Conservation (phyloP, 2,888 invertebrate genomes). For the Noctua janthina region DNA sequence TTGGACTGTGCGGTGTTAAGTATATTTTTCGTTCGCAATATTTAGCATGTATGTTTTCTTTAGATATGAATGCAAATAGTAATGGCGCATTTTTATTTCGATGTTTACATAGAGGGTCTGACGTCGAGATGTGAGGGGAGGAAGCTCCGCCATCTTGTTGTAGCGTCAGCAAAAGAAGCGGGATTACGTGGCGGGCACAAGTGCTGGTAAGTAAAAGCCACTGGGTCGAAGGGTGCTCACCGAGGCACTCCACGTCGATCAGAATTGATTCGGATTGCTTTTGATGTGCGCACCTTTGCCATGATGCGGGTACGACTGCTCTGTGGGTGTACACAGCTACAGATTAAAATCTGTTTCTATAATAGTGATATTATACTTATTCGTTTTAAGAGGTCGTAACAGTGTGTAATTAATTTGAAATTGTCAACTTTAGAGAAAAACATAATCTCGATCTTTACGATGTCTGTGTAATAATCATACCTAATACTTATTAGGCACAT, state of each 20-base stretch:
- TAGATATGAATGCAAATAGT: constrained; percentile 91
- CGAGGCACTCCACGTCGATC: constrained; percentile 55
- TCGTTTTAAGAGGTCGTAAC: background rate
- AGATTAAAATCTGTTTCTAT: background rate
- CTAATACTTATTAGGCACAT: background rate
- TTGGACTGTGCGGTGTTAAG: constrained; percentile 52
- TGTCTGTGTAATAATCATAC: background rate
- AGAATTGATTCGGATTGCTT: constrained; percentile 53
- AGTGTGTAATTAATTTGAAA: background rate
- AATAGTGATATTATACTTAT: background rate
- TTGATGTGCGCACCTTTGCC: constrained; percentile 46
- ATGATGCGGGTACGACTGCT: constrained; percentile 29
- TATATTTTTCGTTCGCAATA: constrained; percentile 81
- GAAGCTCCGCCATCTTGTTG: constrained; percentile 87
- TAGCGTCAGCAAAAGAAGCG: constrained; percentile 83
- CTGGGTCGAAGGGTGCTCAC: constrained; percentile 63
- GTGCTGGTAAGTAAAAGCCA: constrained; percentile 76
- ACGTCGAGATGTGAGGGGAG: constrained; percentile 67
- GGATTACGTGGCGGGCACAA: constrained; percentile 66
- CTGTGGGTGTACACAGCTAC: background rate
- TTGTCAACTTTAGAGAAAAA: background rate
- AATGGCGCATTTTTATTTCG: constrained; percentile 90
- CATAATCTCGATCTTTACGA: background rate
- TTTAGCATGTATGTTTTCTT: constrained; percentile 90
- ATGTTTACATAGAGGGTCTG: constrained; percentile 89